phyloP scores from a whole-genome alignment of 2,888 invertebrate genomes.

The Conomelus anceps region DNA sequence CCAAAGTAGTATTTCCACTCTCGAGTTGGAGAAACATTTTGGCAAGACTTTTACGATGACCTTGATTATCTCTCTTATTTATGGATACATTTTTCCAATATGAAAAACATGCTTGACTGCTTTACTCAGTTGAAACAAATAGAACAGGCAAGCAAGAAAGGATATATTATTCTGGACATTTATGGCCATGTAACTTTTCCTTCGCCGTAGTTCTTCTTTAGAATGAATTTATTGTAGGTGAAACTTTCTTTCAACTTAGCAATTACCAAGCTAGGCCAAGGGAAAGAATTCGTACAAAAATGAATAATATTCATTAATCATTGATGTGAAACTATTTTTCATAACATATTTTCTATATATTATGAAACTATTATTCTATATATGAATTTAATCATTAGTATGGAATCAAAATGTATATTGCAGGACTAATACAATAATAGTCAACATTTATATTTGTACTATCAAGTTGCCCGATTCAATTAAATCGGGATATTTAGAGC shows the following conservation, averaged over 20 bases:
- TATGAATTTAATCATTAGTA: not conserved
- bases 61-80: not conserved
- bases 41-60: not conserved
- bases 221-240: not conserved
- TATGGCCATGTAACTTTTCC: not conserved
- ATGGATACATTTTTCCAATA: not conserved
- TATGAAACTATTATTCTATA: not conserved
- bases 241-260: not conserved
- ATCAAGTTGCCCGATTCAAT: too few relatives aligned
- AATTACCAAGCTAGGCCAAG: not conserved
- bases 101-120: not conserved
- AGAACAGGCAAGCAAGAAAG: not conserved
- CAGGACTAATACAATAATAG: too few relatives aligned
- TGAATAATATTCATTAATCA: too few relatives aligned
- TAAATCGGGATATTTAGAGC: too few relatives aligned
- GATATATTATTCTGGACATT: not conserved
- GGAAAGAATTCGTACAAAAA: too few relatives aligned
- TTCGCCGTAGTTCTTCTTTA: not conserved
- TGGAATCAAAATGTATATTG: too few relatives aligned
- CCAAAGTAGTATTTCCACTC: not conserved
- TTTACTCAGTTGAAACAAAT: not conserved
- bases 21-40: not conserved
- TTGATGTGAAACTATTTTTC: too few relatives aligned
- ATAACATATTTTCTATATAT: too few relatives aligned
- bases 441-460: too few relatives aligned